Conservation (phyloP, 2,888 invertebrate species). For the Drosophila colorata region DNA sequence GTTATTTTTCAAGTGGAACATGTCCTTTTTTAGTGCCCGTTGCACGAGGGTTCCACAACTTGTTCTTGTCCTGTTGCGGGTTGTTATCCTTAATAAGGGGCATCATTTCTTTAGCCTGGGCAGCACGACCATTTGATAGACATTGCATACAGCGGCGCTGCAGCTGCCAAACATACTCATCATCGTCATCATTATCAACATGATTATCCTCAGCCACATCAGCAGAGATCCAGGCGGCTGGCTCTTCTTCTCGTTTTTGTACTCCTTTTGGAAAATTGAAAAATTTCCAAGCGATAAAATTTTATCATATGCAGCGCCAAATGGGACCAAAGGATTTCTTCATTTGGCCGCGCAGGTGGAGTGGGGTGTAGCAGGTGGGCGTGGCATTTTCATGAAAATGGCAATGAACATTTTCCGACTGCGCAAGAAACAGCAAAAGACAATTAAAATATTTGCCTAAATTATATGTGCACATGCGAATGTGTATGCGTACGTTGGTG, state of each 20-base stretch:
- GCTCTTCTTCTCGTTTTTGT: conserved; percentile 12
- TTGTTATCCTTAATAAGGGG: conserved; percentile 78
- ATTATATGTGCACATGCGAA: conserved; percentile 42
- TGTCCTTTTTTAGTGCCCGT: conserved; percentile 66
- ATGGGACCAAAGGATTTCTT: conserved; percentile 41
- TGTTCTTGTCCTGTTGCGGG: conserved; percentile 71
- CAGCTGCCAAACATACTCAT: conserved; percentile 21
- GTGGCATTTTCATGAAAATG: conserved; percentile 21
- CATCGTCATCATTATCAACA: conserved; percentile 3
- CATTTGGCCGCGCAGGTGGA: conserved; percentile 38
- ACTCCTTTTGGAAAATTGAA: conserved; percentile 80
- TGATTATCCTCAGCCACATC: neutral
- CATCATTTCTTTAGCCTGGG: conserved; percentile 40
- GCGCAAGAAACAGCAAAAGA: conserved; percentile 34
- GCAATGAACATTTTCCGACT: conserved; percentile 37
- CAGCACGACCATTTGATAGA: conserved; percentile 8
- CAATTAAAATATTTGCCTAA: conserved; percentile 77
- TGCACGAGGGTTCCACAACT: conserved; percentile 40
- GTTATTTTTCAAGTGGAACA: conserved; percentile 82
- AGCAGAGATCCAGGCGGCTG: no score
- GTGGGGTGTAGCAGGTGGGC: conserved; percentile 11
- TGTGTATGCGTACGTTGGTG: neutral
- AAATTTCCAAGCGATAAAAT: conserved; percentile 85
- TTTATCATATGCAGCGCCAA: conserved; percentile 68
- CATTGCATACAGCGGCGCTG: conserved; percentile 40